Conservation (phyloP, 1,140 invertebrate genomes). For the Drosophila tristis region DNA sequence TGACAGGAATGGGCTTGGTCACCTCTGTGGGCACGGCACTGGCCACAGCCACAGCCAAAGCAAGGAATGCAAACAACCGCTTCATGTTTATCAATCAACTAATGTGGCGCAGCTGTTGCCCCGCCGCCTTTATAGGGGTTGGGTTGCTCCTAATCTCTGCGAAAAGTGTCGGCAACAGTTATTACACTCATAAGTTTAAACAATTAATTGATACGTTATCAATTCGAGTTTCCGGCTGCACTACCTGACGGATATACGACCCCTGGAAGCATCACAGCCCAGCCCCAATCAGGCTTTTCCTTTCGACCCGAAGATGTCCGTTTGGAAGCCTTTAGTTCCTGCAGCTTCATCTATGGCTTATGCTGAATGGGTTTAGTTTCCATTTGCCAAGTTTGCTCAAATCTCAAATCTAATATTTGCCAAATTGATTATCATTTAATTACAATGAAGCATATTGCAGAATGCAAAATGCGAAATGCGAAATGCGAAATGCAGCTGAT, state of each 20-base stretch:
- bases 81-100: conserved; percentile 19
- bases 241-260: too few species aligned
- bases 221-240: too few species aligned
- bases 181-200: conserved; percentile 13
- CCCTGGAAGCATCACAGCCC: too few species aligned
- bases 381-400: conserved; percentile 27
- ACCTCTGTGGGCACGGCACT: conserved; percentile 9
- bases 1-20: conserved; percentile 24
- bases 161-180: conserved; percentile 3
- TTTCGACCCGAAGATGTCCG: background rate
- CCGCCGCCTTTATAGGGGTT: conserved; percentile 9
- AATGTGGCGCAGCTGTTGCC: background rate
- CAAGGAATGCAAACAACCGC: conserved; percentile 25
- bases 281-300: background rate
- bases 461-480: conserved; percentile 55
- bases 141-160: background rate
- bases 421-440: conserved; percentile 82
- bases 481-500: conserved; percentile 42
- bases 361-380: conserved; percentile 46
- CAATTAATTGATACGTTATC: too few species aligned
- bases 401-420: conserved; percentile 69
- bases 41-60: conserved; percentile 28
- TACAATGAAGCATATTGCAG: conserved; percentile 73
- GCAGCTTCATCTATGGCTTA: conserved; percentile 25
- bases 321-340: conserved; percentile 4